These are phyloP conservation scores for Eueides isabella DNA, from an alignment of 1,140 invertebrate species.

Conservation along the genomic window DNA sequence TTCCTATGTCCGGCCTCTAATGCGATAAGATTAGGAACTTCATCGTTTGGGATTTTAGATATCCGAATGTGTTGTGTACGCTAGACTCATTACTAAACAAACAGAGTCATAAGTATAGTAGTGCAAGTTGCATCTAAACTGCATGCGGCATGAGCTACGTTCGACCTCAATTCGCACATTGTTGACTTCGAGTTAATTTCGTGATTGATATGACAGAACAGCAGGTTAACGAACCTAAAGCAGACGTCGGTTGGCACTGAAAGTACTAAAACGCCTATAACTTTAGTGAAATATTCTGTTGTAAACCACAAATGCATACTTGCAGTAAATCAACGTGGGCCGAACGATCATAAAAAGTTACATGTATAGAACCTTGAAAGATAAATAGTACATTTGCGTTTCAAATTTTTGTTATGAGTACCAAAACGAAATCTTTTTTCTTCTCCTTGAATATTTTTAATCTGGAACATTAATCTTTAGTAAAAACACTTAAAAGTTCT, in stretches of 20 bases:
- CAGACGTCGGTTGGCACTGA: conserved; percentile 58
- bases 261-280: conserved; percentile 66
- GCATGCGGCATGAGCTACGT: background rate
- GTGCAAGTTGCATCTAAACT: conserved; percentile 25
- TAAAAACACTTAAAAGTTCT: conserved; percentile 63
- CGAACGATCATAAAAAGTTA: conserved; percentile 46
- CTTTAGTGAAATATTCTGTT: conserved; percentile 61
- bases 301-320: conserved; percentile 62
- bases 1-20: conserved; percentile 81
- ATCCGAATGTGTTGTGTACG: background rate
- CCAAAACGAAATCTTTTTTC: conserved; percentile 16
- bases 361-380: conserved; percentile 10
- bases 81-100: background rate
- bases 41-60: conserved; percentile 47
- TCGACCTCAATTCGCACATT: conserved; percentile 10
- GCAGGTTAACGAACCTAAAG: conserved; percentile 60
- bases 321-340: conserved; percentile 61
- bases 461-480: conserved; percentile 59
- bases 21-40: conserved; percentile 75
- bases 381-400: background rate
- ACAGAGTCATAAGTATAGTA: background rate
- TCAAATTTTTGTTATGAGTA: background rate
- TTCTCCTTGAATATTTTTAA: conserved; percentile 18
- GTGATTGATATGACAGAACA: conserved; percentile 56
- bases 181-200: conserved; percentile 40